Conservation (phyloP, 2,797 vertebrate species). For the Crocodylus rhombifer region DNA sequence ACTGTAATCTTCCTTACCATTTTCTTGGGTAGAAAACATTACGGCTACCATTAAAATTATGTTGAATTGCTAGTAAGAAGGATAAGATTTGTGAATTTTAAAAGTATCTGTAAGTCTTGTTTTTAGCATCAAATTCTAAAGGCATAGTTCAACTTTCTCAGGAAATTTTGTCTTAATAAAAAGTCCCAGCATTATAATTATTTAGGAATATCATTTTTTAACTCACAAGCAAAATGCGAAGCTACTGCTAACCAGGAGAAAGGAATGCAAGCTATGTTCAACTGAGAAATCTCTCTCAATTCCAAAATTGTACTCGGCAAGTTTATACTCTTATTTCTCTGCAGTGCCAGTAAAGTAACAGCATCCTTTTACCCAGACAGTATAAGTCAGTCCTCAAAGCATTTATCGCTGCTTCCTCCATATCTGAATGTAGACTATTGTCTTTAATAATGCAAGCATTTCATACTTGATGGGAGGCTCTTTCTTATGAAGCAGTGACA, state of each 20-base stretch:
- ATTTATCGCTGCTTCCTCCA: conserved; percentile 6
- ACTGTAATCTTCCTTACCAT: not conserved
- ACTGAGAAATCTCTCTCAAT: conserved; percentile 11
- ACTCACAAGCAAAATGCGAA: not conserved
- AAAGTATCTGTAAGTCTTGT: not conserved
- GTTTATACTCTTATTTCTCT: conserved; percentile 8
- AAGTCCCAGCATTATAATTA: not conserved
- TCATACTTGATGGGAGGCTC: not conserved
- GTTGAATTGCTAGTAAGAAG: not conserved
- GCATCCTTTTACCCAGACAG: conserved; percentile 14
- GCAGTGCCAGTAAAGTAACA: conserved; percentile 3
- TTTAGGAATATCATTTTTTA: not conserved
- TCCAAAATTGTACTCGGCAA: conserved; percentile 20
- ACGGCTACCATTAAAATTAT: not conserved
- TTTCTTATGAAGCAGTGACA: not conserved
- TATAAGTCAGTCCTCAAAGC: not conserved
- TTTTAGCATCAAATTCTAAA: not conserved
- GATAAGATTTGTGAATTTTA: not conserved
- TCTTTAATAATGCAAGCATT: conserved; percentile 18
- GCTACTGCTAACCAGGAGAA: not conserved
- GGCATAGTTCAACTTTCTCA: not conserved
- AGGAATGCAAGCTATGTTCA: conserved; percentile 5
- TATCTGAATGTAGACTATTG: conserved; percentile 14
- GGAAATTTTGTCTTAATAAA: not conserved
- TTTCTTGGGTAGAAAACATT: conserved; percentile 22